Base-by-base conservation (phyloP, 2,113 vertebrate species). In the cattle (Bos taurus) region DNA sequence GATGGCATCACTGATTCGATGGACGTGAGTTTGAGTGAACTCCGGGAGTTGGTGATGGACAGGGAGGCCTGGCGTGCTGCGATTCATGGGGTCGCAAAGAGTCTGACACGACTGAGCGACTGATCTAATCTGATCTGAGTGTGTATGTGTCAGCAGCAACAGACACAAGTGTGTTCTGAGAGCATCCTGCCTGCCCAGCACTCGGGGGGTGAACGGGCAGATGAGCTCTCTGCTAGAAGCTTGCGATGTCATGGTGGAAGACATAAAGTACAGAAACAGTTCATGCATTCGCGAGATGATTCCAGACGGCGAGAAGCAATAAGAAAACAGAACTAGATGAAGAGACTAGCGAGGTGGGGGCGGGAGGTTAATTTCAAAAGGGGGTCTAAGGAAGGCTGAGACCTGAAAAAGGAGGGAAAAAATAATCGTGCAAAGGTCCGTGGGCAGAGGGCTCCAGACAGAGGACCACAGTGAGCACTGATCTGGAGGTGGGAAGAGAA, bases 151-250 rank as follows among this genome's bases (percentile, higher is more conserved):
- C 40, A 14, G 23, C 71, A 77, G 71, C 71, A 43, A 23, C 71
- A 77, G 71, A 7, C 50, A 26, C 48, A 14, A 25, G 19, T 14
- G 28, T 67, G 30, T 48, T 21, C 62, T 62, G 48, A 92, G 36
- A 95, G 57, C 15, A 13, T 50, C 59, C 74, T 14, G 7, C 1
- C n/a, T n/a, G 36, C 59, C 30, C 30, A 13, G 16, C 30, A n/a
- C 52, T 16, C 2, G 3, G 9, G 6, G 13, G 28, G 33, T 13
- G 10, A 54, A n/a, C 1, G 2, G 36, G 12, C 11, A 40, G n/a
- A 82, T 23, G 43, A 57, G 33, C 17, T 59, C 6, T 85, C 40
- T 21, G 28, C 10, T 28, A 60, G 15, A 59, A 54, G 52, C 7
- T 43, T 52, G 78, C 57, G 36, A 57, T 7, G 62, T 94, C 30